A percentile compares a stretch with the other conserved stretches of the same genome.
These are phyloP conservation scores for Agonopterix subpropinquella DNA, from an alignment of 2,888 invertebrate genomes.

Conservation along the genomic window DNA sequence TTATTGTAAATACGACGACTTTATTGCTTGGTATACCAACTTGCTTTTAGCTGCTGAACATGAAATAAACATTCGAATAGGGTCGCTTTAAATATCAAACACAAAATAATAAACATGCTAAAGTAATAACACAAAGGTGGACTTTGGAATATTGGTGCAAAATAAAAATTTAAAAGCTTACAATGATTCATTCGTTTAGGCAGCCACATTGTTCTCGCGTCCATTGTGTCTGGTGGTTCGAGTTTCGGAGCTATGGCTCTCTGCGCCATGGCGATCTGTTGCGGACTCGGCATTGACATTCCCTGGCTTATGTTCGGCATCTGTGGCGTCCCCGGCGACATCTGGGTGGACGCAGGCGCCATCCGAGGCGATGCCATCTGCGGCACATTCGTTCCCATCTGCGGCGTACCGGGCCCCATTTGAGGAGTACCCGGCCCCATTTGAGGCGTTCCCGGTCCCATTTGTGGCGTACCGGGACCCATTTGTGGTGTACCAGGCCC, in stretches of 20 bases:
- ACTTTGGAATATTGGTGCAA: slow-evolving; percentile 18
- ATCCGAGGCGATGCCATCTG: slow-evolving; percentile 64
- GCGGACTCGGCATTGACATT: slow-evolving; percentile 55
- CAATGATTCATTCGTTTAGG: slow-evolving; percentile 80
- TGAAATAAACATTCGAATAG: no score
- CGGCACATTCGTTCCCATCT: slow-evolving; percentile 45
- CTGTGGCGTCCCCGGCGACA: slow-evolving; percentile 65
- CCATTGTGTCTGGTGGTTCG: slow-evolving; percentile 76
- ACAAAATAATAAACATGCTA: no score
- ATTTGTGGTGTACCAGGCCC: slow-evolving; percentile 41
- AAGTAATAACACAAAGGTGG: no score
- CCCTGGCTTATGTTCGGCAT: slow-evolving; percentile 60
- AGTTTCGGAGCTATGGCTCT: slow-evolving; percentile 73
- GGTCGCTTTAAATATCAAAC: no score
- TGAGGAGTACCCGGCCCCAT: slow-evolving; percentile 34
- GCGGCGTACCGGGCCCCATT: slow-evolving; percentile 33
- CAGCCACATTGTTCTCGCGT: slow-evolving; percentile 78
- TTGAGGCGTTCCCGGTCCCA: slow-evolving; percentile 40
- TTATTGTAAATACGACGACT: no score
- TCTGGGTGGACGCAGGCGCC: slow-evolving; percentile 59
- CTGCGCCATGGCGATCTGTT: slow-evolving; percentile 57
- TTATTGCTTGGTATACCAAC: no score
- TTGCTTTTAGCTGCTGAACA: no score
- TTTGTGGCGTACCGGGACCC: slow-evolving; percentile 43
- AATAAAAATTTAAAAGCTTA: slow-evolving; percentile 66